Evolutionary conservation across 1,140 invertebrate genomes (phyloP).

Genomic region (Ceratina calcarata): DNA sequence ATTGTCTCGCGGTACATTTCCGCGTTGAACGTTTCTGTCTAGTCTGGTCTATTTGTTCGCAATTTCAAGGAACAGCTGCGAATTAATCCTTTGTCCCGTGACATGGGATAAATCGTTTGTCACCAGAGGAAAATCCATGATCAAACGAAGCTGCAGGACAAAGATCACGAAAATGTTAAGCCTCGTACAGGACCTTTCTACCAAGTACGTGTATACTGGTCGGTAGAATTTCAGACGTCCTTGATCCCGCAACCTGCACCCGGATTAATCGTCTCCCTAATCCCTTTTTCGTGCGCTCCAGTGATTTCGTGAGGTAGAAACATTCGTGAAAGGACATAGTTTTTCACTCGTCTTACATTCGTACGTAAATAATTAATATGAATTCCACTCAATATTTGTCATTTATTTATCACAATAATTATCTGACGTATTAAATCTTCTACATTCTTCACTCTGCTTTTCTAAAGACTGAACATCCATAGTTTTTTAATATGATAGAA

Average conservation of each 20-base stretch:
- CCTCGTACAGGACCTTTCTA: background rate
- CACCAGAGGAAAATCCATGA: background rate
- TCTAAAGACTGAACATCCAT: no score
- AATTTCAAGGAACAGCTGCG: background rate
- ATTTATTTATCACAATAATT: no score
- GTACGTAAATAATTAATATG: no score
- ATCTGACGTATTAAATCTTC: no score
- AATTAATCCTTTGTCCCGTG: background rate
- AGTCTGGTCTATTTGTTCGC: background rate
- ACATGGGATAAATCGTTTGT: background rate
- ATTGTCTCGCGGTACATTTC: no score
- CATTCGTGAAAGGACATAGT: background rate
- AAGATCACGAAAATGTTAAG: constrained; percentile 6
- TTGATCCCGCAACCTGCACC: background rate
- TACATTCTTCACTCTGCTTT: no score
- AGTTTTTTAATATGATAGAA: no score
- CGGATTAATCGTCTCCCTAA: constrained; percentile 28
- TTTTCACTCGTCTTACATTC: background rate
- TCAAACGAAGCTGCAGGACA: background rate
- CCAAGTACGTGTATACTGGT: background rate
- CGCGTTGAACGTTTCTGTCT: no score
- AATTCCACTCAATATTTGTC: no score
- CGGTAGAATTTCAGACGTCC: background rate
- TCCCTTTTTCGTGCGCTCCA: constrained; percentile 3
- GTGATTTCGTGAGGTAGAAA: background rate